Evolutionary conservation across 2,113 vertebrate species (phyloP).

Genomic region (Phainopepla nitens): DNA sequence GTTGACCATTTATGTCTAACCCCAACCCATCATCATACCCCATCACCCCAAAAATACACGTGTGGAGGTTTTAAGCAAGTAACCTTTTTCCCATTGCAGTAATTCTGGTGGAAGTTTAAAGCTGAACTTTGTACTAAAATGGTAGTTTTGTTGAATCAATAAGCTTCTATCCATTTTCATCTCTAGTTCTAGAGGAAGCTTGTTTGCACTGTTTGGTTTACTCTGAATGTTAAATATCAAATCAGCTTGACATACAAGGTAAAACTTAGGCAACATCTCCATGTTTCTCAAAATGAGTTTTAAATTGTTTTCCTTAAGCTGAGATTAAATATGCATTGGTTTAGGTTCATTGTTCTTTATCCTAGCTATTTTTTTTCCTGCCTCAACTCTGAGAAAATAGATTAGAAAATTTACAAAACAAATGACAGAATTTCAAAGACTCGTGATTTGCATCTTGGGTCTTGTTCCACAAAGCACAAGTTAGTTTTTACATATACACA

Average conservation of each 20-base stretch:
- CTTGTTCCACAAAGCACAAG: not conserved
- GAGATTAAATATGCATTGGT: not conserved
- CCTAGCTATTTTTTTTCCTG: not conserved
- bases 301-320: not conserved
- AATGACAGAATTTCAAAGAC: not conserved
- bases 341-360: not conserved
- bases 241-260: not conserved
- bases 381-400: not conserved
- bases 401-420: not conserved
- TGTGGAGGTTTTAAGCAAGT: not conserved
- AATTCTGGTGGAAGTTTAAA: not conserved
- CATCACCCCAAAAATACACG: not conserved
- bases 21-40: fast-evolving
- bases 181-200: not conserved
- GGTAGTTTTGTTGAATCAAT: conserved; percentile 27
- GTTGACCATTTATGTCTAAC: fast-evolving
- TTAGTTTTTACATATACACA: fast-evolving
- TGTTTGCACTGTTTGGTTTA: conserved; percentile 45
- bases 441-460: not conserved
- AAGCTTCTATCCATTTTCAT: conserved; percentile 41
- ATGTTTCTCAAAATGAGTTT: not conserved
- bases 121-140: conserved; percentile 50
- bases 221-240: conserved; percentile 57
- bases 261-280: not conserved
- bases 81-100: not conserved